Evolutionary conservation across 2,113 vertebrate genomes (phyloP), one percentile per base, ranked within the genome.

Genomic region (Raja brachyura): DNA sequence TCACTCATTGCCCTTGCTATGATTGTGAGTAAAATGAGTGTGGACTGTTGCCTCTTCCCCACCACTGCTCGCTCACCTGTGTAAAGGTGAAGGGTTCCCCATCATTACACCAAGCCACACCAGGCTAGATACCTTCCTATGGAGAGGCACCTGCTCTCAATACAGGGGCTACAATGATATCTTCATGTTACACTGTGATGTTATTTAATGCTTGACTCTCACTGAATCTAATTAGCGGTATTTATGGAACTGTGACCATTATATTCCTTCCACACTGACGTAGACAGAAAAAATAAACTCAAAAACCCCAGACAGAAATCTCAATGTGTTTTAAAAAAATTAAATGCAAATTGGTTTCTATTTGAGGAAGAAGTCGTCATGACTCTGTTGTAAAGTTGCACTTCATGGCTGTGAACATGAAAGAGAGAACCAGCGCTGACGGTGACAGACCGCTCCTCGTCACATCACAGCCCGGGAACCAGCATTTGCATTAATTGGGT

Each of bases 331-430:
- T 56, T 63, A 63, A 59, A 48, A n/a, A 25, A 61, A n/a, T 61
- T 5, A 31, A 88, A 88, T 33, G n/a, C 13, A 88, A 88, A 31
- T 88, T 31, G n/a, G 83, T n/a, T 88, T 88, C 83, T 88, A 88
- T 88, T 88, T 61, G 59, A 2, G 59, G 83, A 88, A 88, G 63
- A 88, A 28, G 14, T 0, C 13, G 59, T 33, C 4, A 66, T 63
- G 28, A 18, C 13, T 31, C 59, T 63, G 59, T 66, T 88, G 83
- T 63, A 31, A 86, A 63, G 25, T 63, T 88, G 13, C 61, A 63
- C 28, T 63, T 63, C 28, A n/a, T 13, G 13, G 28, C 81, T 61
- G 56, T 14, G 28, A 63, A 18, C 20, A 8, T 63, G 25, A 61
- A 31, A 31, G 31, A 63, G 5, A 18, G 59, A 88, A 88, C 59